Evolutionary conservation across 2,113 vertebrate genomes (phyloP).

Genomic region (Phaethon lepturus): DNA sequence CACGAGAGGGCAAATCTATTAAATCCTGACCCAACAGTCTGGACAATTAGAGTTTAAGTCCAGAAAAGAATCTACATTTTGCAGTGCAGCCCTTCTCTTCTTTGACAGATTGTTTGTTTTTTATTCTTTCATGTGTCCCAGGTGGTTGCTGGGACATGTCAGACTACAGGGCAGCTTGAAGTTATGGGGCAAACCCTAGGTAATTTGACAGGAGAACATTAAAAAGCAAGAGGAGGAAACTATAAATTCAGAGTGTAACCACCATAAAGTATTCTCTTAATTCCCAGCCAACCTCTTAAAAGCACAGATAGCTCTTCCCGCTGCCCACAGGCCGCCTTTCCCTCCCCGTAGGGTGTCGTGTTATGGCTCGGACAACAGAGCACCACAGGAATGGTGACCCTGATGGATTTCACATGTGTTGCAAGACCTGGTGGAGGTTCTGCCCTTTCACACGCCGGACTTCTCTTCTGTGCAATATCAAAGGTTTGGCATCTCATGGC

Average conservation of each 20-base stretch:
- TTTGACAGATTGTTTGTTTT: background rate
- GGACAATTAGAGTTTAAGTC: background rate
- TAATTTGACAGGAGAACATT: constrained; percentile 63
- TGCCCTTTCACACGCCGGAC: constrained; percentile 19
- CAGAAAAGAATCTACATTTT: background rate
- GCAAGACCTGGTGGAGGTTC: background rate
- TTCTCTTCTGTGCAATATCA: background rate
- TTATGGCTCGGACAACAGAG: constrained; percentile 31
- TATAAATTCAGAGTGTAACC: constrained; percentile 67
- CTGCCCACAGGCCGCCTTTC: constrained; percentile 33
- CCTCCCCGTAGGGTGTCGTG: background rate
- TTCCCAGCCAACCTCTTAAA: constrained; percentile 56
- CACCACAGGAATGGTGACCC: background rate
- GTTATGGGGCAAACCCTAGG: constrained; percentile 1
- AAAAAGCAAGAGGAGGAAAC: constrained; percentile 65
- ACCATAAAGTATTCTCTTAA: constrained; percentile 59
- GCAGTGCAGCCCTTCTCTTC: background rate
- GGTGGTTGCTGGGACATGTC: constrained; percentile 23
- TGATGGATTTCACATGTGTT: constrained; percentile 60
- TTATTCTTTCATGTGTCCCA: constrained; percentile 33
- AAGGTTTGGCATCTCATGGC: background rate
- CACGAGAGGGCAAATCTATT: background rate
- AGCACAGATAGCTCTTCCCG: constrained; percentile 35
- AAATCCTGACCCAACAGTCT: background rate
- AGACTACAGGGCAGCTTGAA: constrained; percentile 33